Conservation (phyloP, 2,888 invertebrate genomes). For the Sesia apiformis region DNA sequence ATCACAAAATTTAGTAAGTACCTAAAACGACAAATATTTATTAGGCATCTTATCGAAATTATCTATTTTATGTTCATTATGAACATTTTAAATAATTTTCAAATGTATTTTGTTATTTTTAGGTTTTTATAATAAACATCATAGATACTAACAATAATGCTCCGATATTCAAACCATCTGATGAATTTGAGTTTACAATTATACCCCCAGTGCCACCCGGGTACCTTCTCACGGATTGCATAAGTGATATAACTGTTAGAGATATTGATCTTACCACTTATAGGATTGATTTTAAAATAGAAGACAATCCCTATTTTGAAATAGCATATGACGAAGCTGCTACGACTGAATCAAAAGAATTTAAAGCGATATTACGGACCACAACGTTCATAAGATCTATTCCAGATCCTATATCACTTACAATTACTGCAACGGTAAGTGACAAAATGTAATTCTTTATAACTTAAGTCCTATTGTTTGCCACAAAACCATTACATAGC, state of each 20-base stretch:
- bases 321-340: constrained; percentile 31
- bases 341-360: constrained; percentile 38
- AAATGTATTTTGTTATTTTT: constrained; percentile 18
- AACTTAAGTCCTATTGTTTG: too few relatives aligned
- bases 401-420: constrained; percentile 36
- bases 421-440: constrained; percentile 56
- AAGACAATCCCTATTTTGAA: constrained; percentile 48
- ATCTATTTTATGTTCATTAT: too few relatives aligned
- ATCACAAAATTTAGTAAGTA: constrained; percentile 27
- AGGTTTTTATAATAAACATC: constrained; percentile 49
- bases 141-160: constrained; percentile 65
- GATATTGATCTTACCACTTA: constrained; percentile 71
- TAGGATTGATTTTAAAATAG: constrained; percentile 42
- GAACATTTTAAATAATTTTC: too few relatives aligned
- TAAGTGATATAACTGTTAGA: constrained; percentile 50
- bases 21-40: too few relatives aligned
- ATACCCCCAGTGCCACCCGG: constrained; percentile 63
- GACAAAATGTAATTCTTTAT: not conserved
- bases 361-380: constrained; percentile 40
- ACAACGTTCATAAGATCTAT: constrained; percentile 45
- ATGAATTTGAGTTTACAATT: constrained; percentile 43
- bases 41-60: too few relatives aligned
- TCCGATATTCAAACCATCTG: constrained; percentile 43
- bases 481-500: too few relatives aligned
- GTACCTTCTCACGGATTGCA: constrained; percentile 47